phyloP scores from a whole-genome alignment of 1,140 invertebrate genomes.

The Melipona quadrifasciata region DNA sequence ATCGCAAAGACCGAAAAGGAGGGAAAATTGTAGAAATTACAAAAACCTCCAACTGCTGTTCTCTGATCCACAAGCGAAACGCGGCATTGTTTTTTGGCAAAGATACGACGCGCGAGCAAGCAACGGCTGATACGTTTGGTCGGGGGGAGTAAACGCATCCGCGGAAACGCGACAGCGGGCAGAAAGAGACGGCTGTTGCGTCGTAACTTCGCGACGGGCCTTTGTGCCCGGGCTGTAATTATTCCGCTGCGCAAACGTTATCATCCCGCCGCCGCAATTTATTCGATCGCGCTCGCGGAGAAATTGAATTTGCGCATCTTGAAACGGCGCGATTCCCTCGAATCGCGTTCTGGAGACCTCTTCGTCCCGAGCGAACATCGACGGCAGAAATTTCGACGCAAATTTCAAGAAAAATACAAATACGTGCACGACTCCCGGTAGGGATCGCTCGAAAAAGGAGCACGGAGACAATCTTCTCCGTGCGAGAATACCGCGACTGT shows the following conservation, averaged over 20 bases:
- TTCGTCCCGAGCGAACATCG: too few relatives aligned
- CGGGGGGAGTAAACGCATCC: neutral
- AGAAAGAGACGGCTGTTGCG: neutral
- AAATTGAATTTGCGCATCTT: conserved; percentile 8
- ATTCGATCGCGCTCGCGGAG: neutral
- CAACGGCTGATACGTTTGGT: conserved; percentile 1
- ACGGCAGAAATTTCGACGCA: neutral
- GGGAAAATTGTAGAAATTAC: too few relatives aligned
- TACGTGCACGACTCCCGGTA: too few relatives aligned
- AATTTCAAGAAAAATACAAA: neutral
- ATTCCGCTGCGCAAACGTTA: conserved; percentile 18
- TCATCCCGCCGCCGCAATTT: neutral
- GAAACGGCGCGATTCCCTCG: neutral
- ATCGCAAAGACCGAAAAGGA: neutral
- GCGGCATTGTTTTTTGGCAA: neutral
- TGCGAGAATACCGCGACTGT: too few relatives aligned
- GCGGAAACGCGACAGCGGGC: neutral
- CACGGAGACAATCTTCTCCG: too few relatives aligned
- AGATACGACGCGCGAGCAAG: neutral
- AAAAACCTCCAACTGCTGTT: too few relatives aligned
- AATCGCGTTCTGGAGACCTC: too few relatives aligned
- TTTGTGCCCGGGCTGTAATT: conserved; percentile 12
- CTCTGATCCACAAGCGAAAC: too few relatives aligned
- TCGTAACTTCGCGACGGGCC: neutral
- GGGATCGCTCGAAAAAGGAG: too few relatives aligned